phyloP scores from a whole-genome alignment of 1,140 invertebrate genomes.

The Dendrolimus punctatus region DNA sequence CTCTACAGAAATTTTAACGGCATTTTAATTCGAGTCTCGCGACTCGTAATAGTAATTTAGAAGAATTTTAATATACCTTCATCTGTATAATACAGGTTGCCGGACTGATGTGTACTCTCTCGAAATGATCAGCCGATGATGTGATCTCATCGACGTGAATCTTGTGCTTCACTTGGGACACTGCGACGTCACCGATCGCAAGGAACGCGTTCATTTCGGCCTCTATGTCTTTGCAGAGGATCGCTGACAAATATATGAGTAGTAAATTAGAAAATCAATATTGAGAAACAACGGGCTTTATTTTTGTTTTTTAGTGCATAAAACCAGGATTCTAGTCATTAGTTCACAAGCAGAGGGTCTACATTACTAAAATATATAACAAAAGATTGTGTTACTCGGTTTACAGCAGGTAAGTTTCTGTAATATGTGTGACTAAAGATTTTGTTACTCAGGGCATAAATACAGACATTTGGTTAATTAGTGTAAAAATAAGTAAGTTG shows the following conservation, averaged over 20 bases:
- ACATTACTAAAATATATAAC: too few relatives aligned
- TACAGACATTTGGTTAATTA: too few relatives aligned
- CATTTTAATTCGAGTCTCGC: too few relatives aligned
- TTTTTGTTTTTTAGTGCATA: not conserved
- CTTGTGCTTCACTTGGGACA: not conserved
- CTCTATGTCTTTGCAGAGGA: constrained; percentile 52
- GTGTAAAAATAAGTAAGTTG: too few relatives aligned
- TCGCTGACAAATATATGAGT: constrained; percentile 19
- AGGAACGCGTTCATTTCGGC: constrained; percentile 35
- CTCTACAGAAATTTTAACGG: too few relatives aligned
- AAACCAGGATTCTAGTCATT: not conserved
- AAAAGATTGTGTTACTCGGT: too few relatives aligned
- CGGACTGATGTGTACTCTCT: constrained; percentile 24
- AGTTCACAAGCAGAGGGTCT: too few relatives aligned
- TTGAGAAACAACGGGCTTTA: too few relatives aligned
- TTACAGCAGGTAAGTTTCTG: too few relatives aligned
- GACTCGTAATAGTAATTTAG: too few relatives aligned
- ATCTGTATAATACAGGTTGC: constrained; percentile 34
- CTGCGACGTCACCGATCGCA: constrained; percentile 17
- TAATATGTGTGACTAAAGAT: too few relatives aligned
- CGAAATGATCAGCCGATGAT: constrained; percentile 12
- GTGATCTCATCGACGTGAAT: constrained; percentile 5
- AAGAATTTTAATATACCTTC: constrained; percentile 26
- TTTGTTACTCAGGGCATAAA: too few relatives aligned
- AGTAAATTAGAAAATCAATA: constrained; percentile 3